Percentiles rank a stretch among this genome's conserved stretches.
phyloP scores from a whole-genome alignment of 2,113 vertebrate species.

The Oreochromis aureus region DNA sequence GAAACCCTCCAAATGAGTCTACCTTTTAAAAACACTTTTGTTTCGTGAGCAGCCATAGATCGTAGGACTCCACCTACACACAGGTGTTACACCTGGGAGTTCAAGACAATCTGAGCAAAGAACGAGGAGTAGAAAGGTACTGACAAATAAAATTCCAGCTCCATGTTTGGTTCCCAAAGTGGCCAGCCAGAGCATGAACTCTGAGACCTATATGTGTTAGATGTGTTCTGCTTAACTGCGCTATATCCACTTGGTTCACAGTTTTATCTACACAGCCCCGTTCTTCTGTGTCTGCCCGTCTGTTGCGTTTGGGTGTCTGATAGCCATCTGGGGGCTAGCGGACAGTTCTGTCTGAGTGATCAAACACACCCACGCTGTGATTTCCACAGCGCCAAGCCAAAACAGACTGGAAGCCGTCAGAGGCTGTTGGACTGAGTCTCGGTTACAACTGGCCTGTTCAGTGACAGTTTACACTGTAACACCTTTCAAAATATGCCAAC shows the following conservation, averaged over 20 bases:
- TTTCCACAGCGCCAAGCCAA: constrained; percentile 29
- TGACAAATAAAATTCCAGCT: background rate
- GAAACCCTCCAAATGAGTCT: background rate
- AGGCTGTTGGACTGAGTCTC: constrained; percentile 8
- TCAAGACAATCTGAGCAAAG: background rate
- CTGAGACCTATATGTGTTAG: background rate
- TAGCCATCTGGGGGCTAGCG: constrained; percentile 18
- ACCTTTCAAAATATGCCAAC: constrained; percentile 40
- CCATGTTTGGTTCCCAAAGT: background rate
- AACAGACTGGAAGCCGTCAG: constrained; percentile 14
- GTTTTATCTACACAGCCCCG: constrained; percentile 7
- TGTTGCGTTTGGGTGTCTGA: constrained; percentile 39
- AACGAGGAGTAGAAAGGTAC: background rate
- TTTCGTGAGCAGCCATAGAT: background rate
- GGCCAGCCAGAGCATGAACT: background rate
- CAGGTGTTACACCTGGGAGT: background rate
- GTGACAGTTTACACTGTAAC: constrained; percentile 30
- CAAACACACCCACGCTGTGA: constrained; percentile 44
- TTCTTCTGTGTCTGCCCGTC: constrained; percentile 6
- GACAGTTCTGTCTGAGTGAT: constrained; percentile 45
- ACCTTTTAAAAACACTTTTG: background rate
- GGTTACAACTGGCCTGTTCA: constrained; percentile 28
- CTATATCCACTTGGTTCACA: constrained; percentile 3
- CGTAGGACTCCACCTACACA: background rate
- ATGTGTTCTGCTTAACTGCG: background rate